These are phyloP conservation scores for Harpalus rubripes DNA, from an alignment of 2,888 invertebrate species.

Conservation along the genomic window DNA sequence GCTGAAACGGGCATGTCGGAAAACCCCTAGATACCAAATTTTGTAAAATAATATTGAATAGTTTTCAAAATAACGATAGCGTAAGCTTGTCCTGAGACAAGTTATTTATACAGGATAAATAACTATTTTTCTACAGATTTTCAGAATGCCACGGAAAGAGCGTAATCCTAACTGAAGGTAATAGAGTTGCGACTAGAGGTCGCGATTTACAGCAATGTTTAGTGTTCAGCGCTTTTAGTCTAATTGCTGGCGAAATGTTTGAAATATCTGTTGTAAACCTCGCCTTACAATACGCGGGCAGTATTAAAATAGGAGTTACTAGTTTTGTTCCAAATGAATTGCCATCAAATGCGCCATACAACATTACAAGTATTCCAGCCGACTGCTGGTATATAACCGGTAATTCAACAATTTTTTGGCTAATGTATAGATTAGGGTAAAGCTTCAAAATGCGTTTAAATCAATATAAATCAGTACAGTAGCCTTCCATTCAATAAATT, in stretches of 20 bases:
- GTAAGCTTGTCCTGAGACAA: too few relatives aligned
- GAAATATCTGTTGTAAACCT: slow-evolving; percentile 86
- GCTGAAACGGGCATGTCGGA: too few relatives aligned
- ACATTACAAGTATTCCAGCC: slow-evolving; percentile 83
- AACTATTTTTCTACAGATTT: slow-evolving; percentile 75
- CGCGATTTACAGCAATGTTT: slow-evolving; percentile 79
- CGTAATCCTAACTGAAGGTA: slow-evolving; percentile 84
- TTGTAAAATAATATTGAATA: too few relatives aligned
- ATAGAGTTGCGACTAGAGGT: slow-evolving; percentile 82
- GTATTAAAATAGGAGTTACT: slow-evolving; percentile 89
- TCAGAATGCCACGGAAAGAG: slow-evolving; percentile 86
- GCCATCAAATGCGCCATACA: slow-evolving; percentile 78
- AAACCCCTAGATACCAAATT: too few relatives aligned
- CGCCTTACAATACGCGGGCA: slow-evolving; percentile 84
- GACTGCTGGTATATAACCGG: slow-evolving; percentile 86
- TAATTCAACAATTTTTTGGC: slow-evolving; percentile 68
- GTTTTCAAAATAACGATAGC: too few relatives aligned
- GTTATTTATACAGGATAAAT: too few relatives aligned
- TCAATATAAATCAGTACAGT: too few relatives aligned
- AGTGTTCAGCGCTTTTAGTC: slow-evolving; percentile 86
- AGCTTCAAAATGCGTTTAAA: too few relatives aligned
- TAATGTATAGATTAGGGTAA: too few relatives aligned
- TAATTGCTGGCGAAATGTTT: slow-evolving; percentile 88
- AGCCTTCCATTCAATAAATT: too few relatives aligned
- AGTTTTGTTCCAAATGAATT: slow-evolving; percentile 77